Evolutionary conservation across 2,797 vertebrate species (phyloP).

Genomic region (Morelia viridis): DNA sequence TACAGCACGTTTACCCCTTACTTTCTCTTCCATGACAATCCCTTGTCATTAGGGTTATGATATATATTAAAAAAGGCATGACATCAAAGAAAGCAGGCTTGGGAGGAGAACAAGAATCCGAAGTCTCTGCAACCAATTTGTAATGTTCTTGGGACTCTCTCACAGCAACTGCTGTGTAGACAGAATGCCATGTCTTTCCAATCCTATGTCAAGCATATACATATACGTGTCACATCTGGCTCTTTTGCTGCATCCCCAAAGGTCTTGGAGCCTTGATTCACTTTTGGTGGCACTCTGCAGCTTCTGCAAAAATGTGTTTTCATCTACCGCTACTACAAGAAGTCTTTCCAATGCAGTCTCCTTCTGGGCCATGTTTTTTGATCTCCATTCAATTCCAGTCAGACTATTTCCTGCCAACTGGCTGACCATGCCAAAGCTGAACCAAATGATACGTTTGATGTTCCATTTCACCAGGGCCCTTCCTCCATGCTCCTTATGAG

Average conservation of each 20-base stretch:
- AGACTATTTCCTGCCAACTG: slow-evolving; percentile 67
- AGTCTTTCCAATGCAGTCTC: slow-evolving; percentile 44
- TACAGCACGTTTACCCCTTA: background rate
- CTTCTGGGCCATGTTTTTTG: slow-evolving; percentile 52
- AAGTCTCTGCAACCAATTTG: background rate
- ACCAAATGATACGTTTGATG: slow-evolving; percentile 67
- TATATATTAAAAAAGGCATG: background rate
- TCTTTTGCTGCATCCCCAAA: background rate
- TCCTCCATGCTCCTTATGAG: slow-evolving; percentile 53
- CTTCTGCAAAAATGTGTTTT: background rate
- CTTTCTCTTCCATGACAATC: background rate
- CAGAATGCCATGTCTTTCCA: background rate
- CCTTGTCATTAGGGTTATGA: background rate
- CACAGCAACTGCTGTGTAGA: background rate
- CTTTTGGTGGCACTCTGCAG: background rate
- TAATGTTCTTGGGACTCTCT: background rate
- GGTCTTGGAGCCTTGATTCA: background rate
- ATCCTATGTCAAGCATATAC: background rate
- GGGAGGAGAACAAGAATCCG: background rate
- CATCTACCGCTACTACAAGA: background rate
- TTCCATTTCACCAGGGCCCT: slow-evolving; percentile 50
- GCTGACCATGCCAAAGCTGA: slow-evolving; percentile 63
- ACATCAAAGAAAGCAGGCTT: background rate
- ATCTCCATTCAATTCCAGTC: slow-evolving; percentile 56
- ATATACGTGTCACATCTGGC: background rate